Conservation (phyloP, 2,113 vertebrate species). For the Datnioides undecimradiatus region DNA sequence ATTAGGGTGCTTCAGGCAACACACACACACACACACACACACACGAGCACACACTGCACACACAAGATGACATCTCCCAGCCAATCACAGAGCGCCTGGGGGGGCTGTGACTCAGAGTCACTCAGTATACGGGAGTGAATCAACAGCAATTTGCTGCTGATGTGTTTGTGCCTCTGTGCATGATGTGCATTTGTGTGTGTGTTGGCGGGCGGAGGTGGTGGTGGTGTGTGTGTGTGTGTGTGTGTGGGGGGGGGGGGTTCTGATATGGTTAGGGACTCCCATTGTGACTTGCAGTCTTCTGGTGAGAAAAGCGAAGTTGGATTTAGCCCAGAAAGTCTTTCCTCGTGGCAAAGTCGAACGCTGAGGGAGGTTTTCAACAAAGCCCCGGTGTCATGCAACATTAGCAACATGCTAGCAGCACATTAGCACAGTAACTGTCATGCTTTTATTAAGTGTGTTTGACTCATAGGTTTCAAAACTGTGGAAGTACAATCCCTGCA, state of each 20-base stretch:
- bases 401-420: background rate
- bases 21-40: slow-evolving; percentile 5
- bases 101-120: slow-evolving; percentile 39
- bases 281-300: slow-evolving; percentile 6
- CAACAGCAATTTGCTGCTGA: slow-evolving; percentile 52
- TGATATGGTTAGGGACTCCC: slow-evolving; percentile 30
- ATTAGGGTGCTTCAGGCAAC: slow-evolving; percentile 42
- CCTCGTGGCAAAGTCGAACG: background rate
- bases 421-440: background rate
- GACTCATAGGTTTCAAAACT: no score
- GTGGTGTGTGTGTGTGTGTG: background rate
- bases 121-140: slow-evolving; percentile 28
- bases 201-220: background rate
- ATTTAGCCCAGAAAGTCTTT: slow-evolving; percentile 17
- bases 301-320: background rate
- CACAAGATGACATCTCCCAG: background rate
- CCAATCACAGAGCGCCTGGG: slow-evolving; percentile 42
- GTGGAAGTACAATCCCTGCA: no score
- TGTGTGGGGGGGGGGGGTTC: background rate
- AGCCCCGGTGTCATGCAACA: background rate
- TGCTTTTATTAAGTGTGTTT: background rate
- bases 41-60: slow-evolving; percentile 22
- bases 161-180: slow-evolving; percentile 33
- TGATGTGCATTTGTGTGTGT: slow-evolving; percentile 1
- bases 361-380: background rate